Conservation (phyloP, 1,140 invertebrate species). For the Drosophila kohkoa region DNA sequence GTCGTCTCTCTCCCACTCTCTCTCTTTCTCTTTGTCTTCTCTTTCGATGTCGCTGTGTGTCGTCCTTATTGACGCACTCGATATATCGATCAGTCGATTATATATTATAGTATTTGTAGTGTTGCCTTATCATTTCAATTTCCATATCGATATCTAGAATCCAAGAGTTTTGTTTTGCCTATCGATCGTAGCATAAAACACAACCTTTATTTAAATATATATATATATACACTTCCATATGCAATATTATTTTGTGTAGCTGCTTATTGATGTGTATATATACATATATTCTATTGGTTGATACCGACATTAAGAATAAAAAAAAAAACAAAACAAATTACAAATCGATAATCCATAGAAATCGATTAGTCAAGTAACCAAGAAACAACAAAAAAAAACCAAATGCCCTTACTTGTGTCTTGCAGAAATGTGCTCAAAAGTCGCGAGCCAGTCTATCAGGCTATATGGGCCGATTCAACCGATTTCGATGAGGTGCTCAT, state of each 20-base stretch:
- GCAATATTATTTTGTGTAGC: background rate
- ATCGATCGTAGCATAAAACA: background rate
- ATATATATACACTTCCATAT: constrained; percentile 2
- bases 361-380: background rate
- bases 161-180: constrained; percentile 9
- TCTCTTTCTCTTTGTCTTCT: constrained; percentile 8
- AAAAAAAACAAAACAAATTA: background rate
- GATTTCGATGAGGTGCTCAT: constrained; percentile 97
- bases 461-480: constrained; percentile 93
- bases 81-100: constrained; percentile 4
- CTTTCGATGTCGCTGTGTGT: constrained; percentile 9
- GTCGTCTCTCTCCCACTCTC: constrained; percentile 14
- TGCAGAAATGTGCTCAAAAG: constrained; percentile 89
- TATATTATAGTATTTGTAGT: constrained; percentile 19
- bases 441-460: constrained; percentile 94
- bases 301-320: background rate
- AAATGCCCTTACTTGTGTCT: constrained; percentile 55
- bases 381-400: constrained; percentile 25
- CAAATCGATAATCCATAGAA: background rate
- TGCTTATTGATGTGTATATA: no score
- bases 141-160: background rate
- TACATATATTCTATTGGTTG: background rate
- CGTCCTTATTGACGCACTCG: constrained; percentile 2
- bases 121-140: constrained; percentile 9
- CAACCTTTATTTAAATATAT: background rate